Evolutionary conservation across 2,797 vertebrate species (phyloP), one percentile per base, ranked within the genome.

Genomic region (Pipistrellus pipistrellus): DNA sequence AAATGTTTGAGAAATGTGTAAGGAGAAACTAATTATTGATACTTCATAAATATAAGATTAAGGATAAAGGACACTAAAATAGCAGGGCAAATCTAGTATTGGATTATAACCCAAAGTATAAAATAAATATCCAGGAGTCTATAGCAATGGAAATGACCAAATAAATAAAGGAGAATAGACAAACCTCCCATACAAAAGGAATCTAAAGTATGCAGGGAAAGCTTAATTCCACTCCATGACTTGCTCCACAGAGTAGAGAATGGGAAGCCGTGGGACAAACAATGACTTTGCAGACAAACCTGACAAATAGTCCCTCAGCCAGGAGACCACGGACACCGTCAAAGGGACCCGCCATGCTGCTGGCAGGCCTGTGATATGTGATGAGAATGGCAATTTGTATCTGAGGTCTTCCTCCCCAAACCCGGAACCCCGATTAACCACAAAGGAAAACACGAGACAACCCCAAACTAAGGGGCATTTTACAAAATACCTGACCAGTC

Each of bases 401-500:
- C 48, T n/a, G 21, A 35, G 46, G 18, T 27, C 72, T 82, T 77
- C 73, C 82, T 85, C 32, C 44, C 11, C 4, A 46, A 18, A 48
- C 8, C 17, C 8, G 13, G 7, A 46, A 30, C 20, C 30, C 75
- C 8, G 6, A 68, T 8, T 83, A 80, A 91, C 53, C 55, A 59
- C 6, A 4, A 85, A 80, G 41, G 44, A 88, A 90, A 95, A 44
- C 55, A 90, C 12, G 35, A 85, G 25, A 75, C 23, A 68, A 68
- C 68, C 27, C 46, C 53, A 88, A 46, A 83, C 0, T 6, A 27
- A 90, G 27, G 18, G 32, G 35, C 23, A 83, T n/a, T 46, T 80
- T 80, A 80, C 64, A 76, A 77, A 91, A 84, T 4, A 14, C 32
- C 46, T 62, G 32, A 17, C 38, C 23, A 20, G 57, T 30, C 44